Evolutionary conservation across 2,113 vertebrate species (phyloP).

Genomic region (Thryonomys swinderianus): DNA sequence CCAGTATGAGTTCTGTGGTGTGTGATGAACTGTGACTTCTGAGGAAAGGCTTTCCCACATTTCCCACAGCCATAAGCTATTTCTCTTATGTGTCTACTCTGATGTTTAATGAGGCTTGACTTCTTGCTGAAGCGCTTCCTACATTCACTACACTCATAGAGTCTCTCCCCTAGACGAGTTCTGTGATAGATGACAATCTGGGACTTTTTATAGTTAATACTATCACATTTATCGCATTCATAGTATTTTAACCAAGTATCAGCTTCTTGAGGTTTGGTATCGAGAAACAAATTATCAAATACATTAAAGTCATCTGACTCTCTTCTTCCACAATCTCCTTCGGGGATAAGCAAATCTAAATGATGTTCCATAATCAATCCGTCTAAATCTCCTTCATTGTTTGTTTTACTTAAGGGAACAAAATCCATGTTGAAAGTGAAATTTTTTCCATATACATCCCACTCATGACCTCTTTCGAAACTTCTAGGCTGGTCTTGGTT

Average conservation of each 20-base stretch:
- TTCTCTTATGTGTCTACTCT: conserved; percentile 71
- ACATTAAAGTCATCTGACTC: conserved; percentile 49
- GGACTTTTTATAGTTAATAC: conserved; percentile 61
- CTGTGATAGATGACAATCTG: conserved; percentile 76
- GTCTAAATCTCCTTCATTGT: conserved; percentile 33
- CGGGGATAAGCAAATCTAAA: conserved; percentile 66
- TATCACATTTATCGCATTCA: conserved; percentile 53
- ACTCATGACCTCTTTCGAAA: conserved; percentile 25
- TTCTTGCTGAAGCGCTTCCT: conserved; percentile 74
- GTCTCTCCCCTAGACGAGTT: conserved; percentile 72
- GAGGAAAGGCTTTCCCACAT: conserved; percentile 68
- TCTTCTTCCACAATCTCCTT: conserved; percentile 39
- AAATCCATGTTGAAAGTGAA: conserved; percentile 28
- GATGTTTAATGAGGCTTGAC: conserved; percentile 74
- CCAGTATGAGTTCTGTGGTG: conserved; percentile 40
- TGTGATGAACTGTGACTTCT: conserved; percentile 71
- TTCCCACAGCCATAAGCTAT: conserved; percentile 71
- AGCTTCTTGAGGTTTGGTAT: conserved; percentile 59
- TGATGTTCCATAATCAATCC: conserved; percentile 69
- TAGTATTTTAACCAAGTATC: conserved; percentile 67
- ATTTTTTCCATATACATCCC: conserved; percentile 40
- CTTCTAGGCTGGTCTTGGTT: conserved; percentile 51
- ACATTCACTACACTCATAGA: conserved; percentile 77
- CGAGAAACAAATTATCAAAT: conserved; percentile 70
- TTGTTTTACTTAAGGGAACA: conserved; percentile 64